Evolutionary conservation across 2,113 vertebrate species (phyloP).

Genomic region (Trinectes maculatus): DNA sequence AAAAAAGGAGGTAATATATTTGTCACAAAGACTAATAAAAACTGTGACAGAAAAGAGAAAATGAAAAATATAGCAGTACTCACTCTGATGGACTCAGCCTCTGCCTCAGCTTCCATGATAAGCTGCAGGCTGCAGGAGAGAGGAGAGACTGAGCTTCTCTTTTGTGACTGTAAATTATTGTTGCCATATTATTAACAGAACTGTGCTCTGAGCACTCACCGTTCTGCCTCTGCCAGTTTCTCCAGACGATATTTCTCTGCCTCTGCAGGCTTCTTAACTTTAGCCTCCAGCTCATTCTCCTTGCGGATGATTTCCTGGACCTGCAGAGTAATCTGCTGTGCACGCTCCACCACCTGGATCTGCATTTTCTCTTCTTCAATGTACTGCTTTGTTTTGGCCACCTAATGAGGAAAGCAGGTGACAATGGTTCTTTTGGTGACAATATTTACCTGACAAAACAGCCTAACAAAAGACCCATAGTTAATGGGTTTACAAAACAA

Average conservation of each 20-base stretch:
- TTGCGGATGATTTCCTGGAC: conserved; percentile 90
- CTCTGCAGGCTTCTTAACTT: conserved; percentile 89
- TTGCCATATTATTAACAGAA: neutral
- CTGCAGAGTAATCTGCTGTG: conserved; percentile 91
- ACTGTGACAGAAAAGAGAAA: neutral
- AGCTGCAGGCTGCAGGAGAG: conserved; percentile 81
- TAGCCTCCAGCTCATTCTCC: conserved; percentile 91
- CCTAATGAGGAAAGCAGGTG: conserved; percentile 69
- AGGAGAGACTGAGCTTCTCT: neutral
- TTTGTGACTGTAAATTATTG: neutral
- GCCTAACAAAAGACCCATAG: too few species aligned
- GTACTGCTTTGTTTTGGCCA: conserved; percentile 93
- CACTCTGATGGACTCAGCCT: conserved; percentile 88
- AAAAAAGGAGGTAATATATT: too few species aligned
- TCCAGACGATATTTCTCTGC: conserved; percentile 89
- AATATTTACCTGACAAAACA: too few species aligned
- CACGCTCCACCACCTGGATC: conserved; percentile 90
- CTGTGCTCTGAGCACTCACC: conserved; percentile 70
- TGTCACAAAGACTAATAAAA: neutral
- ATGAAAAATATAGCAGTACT: conserved; percentile 48
- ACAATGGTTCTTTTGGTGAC: too few species aligned
- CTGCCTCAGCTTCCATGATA: conserved; percentile 92
- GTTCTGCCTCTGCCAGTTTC: conserved; percentile 87
- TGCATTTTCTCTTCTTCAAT: conserved; percentile 94
- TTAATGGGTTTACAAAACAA: too few species aligned